These are phyloP conservation scores for Eulacestoma nigropectus DNA, from an alignment of 2,113 vertebrate species.

Conservation along the genomic window DNA sequence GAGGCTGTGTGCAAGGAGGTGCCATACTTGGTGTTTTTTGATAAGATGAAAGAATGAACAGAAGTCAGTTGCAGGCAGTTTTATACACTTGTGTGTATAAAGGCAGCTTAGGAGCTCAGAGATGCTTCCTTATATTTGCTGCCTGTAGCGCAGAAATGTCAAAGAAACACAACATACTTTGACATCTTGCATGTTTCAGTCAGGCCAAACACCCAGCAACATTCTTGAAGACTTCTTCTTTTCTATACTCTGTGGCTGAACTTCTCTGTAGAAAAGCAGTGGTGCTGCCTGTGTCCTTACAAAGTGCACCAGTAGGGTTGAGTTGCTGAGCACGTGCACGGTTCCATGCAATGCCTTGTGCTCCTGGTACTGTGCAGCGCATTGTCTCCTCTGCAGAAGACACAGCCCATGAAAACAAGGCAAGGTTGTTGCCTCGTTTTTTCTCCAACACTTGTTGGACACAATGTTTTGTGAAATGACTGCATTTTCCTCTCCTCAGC, in stretches of 20 bases:
- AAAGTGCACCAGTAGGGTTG: neutral
- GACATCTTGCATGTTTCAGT: neutral
- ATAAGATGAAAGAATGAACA: neutral
- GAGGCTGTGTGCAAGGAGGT: neutral
- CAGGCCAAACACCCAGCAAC: neutral
- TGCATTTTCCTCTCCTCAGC: neutral
- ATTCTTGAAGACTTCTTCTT: neutral
- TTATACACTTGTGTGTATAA: neutral
- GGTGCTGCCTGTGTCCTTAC: neutral
- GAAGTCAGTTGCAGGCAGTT: neutral
- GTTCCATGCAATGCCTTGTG: neutral
- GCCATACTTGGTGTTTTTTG: neutral
- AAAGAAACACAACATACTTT: neutral
- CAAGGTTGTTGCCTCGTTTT: neutral
- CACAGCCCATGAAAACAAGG: neutral
- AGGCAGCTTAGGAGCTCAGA: neutral
- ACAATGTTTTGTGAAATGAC: neutral
- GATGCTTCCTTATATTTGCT: neutral
- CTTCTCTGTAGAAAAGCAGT: neutral
- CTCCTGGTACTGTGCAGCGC: neutral
- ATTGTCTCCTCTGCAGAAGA: neutral
- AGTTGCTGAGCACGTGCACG: neutral
- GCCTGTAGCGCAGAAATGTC: neutral
- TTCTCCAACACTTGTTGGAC: neutral
- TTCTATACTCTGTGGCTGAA: neutral